Evolutionary conservation across 2,113 vertebrate species (phyloP).

Genomic region (Rhinichthys klamathensis): DNA sequence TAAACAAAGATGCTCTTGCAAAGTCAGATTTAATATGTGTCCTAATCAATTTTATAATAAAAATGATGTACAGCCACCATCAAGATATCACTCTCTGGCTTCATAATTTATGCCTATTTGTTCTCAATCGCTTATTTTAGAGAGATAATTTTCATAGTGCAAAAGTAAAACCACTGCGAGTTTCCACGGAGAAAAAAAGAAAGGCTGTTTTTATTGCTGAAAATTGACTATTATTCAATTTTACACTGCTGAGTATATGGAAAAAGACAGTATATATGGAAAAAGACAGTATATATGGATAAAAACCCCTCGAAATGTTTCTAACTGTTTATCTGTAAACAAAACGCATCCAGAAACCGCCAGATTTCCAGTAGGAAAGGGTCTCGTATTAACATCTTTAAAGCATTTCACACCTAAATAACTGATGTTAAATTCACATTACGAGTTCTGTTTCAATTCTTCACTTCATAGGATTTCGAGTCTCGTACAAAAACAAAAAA

Average conservation of each 20-base stretch:
- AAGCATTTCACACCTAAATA: neutral
- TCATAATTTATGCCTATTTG: neutral
- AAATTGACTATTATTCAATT: no score
- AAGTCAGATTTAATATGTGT: constrained; percentile 71
- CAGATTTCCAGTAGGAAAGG: neutral
- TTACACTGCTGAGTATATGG: no score
- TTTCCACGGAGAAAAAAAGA: neutral
- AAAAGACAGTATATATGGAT: neutral
- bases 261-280: neutral
- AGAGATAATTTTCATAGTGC: neutral
- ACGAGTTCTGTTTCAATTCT: neutral
- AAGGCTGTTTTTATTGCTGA: neutral
- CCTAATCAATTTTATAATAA: no score
- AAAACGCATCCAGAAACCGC: neutral
- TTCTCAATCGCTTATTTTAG: neutral
- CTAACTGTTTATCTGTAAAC: neutral
- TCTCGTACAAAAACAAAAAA: neutral
- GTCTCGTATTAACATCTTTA: no score
- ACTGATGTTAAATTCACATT: neutral
- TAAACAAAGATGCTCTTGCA: constrained; percentile 72
- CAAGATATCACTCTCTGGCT: no score
- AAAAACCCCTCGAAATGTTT: neutral
- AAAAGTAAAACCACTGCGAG: neutral
- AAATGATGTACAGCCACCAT: no score
- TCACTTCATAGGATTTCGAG: neutral